Base-by-base conservation (phyloP, 23 tunicate genomes). In the Phallusia fumigata region DNA sequence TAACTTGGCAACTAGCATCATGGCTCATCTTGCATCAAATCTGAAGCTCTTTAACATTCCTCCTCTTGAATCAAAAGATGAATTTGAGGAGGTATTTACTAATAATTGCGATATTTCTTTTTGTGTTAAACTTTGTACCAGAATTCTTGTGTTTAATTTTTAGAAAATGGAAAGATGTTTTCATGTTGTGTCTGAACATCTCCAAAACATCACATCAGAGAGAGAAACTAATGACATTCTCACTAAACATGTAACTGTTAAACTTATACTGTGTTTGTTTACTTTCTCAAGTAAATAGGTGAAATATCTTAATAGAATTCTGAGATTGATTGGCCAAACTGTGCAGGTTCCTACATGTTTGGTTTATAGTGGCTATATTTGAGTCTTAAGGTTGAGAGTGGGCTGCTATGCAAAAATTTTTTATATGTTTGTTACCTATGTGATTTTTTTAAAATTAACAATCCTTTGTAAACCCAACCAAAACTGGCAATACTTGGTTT, bases 211-310 rank as follows among this genome's bases (percentile, higher is more conserved):
- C 2, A 53, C 86, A 32, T 92, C 97, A 18, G 97, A 92, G 58
- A 79, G 97, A 36, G 97, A 92, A 84, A 69, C 77, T 13, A 86
- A 92, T 76, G 97, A 92, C 65, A 58, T 92, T 30, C 79, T 92
- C 2, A 92, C 90, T 0, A 92, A 92, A 51, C 88, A 92, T 65
- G 91, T 92, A 65, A 87, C 82, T 32, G 3, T 15, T 40, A 10
- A 5, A 10, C 47, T 40, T 40, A 3, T 40, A 10, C 47, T 40
- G 10, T 40, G 47, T 40, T 40, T 10, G 5, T 40, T 10, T 40
- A 40, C n/a, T n/a, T n/a, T n/a, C n/a, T n/a, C n/a, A n/a, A n/a
- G n/a, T n/a, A n/a, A n/a, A n/a, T n/a, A n/a, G n/a, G n/a, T n/a
- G n/a, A n/a, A n/a, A n/a, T n/a, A n/a, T n/a, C n/a, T n/a, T n/a